Evolutionary conservation across 1,140 invertebrate genomes (phyloP).

Genomic region (Melanaphis sacchari): DNA sequence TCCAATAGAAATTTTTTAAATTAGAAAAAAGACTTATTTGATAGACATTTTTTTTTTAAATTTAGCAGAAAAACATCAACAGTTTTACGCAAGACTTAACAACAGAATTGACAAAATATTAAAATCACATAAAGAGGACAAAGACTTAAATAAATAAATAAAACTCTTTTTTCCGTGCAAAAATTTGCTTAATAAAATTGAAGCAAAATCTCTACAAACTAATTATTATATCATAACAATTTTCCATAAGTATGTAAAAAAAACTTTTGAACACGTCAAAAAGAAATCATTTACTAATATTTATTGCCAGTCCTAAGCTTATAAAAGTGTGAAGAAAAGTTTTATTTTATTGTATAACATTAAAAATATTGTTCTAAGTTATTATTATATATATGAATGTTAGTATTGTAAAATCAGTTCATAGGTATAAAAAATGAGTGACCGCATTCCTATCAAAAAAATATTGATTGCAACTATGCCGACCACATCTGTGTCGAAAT

Average conservation of each 20-base stretch:
- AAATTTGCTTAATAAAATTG: not conserved
- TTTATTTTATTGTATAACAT: no score
- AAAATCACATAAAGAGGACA: not conserved
- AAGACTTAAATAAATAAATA: not conserved
- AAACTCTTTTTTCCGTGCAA: not conserved
- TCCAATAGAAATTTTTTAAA: not conserved
- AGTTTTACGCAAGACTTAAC: not conserved
- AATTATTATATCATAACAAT: not conserved
- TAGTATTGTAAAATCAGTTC: no score
- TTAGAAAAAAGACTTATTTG: conserved; percentile 14
- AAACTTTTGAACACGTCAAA: not conserved
- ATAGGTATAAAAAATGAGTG: no score
- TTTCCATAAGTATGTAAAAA: not conserved
- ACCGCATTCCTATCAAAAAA: no score
- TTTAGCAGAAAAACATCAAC: not conserved
- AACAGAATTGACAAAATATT: conserved; percentile 1
- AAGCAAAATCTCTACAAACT: no score
- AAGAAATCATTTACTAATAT: not conserved
- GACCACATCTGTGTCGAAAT: no score
- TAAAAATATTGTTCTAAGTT: no score
- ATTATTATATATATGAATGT: no score
- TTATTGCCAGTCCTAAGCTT: not conserved
- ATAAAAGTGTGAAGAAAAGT: not conserved
- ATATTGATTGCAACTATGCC: no score
- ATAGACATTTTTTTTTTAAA: conserved; percentile 3